Conservation (phyloP, 2,888 invertebrate species). For the Monoplex corrugatus region DNA sequence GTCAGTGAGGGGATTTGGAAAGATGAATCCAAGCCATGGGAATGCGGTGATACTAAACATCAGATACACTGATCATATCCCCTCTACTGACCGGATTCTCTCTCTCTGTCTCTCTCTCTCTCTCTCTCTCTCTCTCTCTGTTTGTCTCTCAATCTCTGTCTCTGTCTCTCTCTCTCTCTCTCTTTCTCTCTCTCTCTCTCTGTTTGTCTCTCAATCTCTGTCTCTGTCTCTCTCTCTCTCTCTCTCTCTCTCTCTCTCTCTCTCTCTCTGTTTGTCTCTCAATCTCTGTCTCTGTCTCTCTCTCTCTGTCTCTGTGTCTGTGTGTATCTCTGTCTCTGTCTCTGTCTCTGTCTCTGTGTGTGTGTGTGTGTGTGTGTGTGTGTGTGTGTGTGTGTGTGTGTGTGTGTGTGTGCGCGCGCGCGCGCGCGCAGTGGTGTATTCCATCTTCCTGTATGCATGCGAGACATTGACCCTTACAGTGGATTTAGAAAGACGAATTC, state of each 20-base stretch:
- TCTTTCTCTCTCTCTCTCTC: neutral
- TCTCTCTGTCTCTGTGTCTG: neutral
- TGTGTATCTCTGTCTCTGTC: neutral
- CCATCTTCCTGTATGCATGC: too few relatives aligned
- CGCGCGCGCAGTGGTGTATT: too few relatives aligned
- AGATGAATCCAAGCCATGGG: too few relatives aligned
- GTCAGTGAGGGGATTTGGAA: too few relatives aligned
- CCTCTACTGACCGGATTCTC: too few relatives aligned
- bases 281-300: neutral
- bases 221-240: neutral
- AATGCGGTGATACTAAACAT: too few relatives aligned
- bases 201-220: neutral
- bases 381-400: neutral
- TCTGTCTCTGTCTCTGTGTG: neutral
- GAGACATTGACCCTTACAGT: too few relatives aligned
- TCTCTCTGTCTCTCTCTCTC: too few relatives aligned
- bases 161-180: slow-evolving; percentile 5
- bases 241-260: neutral
- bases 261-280: neutral
- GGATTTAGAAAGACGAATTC: too few relatives aligned
- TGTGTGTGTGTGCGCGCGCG: neutral
- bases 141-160: too few relatives aligned
- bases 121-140: too few relatives aligned
- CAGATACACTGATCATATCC: too few relatives aligned
- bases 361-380: neutral